phyloP scores from a whole-genome alignment of 2,888 invertebrate genomes.

The Mythimna loreyi region DNA sequence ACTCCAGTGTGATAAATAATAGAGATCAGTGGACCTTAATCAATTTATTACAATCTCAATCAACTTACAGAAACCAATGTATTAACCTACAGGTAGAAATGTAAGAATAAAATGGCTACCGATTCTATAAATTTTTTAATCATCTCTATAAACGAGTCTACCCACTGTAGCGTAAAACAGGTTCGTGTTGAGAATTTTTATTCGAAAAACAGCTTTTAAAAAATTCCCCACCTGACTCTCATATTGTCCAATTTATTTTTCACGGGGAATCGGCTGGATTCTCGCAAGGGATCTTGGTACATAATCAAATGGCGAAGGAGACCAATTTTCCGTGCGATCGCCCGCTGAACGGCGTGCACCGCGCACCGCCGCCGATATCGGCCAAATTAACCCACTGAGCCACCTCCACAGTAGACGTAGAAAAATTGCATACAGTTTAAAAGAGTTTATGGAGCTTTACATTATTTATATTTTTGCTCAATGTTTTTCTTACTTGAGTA shows the following conservation, averaged over 20 bases:
- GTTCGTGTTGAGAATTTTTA: slow-evolving; percentile 50
- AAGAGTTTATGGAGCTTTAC: neutral
- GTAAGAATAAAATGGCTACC: slow-evolving; percentile 16
- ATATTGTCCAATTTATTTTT: slow-evolving; percentile 81
- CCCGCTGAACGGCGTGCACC: slow-evolving; percentile 74
- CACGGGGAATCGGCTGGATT: slow-evolving; percentile 66
- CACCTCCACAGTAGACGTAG: slow-evolving; percentile 73
- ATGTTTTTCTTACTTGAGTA: too few relatives aligned
- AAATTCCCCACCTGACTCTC: slow-evolving; percentile 60
- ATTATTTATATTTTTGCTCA: neutral
- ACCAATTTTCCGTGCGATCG: slow-evolving; percentile 88
- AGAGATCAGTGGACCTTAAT: too few relatives aligned
- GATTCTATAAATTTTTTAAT: slow-evolving; percentile 38
- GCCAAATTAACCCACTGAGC: slow-evolving; percentile 83
- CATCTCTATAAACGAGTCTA: slow-evolving; percentile 41
- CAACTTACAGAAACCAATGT: neutral
- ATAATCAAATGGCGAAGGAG: slow-evolving; percentile 85
- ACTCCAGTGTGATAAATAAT: too few relatives aligned
- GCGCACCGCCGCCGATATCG: slow-evolving; percentile 78
- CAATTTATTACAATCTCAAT: neutral
- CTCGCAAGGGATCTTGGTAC: slow-evolving; percentile 84
- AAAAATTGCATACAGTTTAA: slow-evolving; percentile 42
- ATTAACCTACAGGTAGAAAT: neutral
- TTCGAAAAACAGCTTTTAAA: slow-evolving; percentile 53
- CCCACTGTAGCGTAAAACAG: slow-evolving; percentile 39